Conservation (phyloP, 2,113 vertebrate species). For the Malurus melanocephalus region DNA sequence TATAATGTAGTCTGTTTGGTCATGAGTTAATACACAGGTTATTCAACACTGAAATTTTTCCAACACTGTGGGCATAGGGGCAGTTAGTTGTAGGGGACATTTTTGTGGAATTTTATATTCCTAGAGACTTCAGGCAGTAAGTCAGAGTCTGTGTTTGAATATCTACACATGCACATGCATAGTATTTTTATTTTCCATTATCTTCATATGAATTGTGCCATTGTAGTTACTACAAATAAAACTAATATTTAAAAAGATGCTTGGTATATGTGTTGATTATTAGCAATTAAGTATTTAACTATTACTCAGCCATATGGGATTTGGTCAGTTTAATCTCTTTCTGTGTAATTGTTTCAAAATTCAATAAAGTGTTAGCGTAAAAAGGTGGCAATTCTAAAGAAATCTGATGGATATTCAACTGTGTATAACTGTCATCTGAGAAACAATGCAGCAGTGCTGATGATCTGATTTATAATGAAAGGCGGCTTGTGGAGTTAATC, state of each 20-base stretch:
- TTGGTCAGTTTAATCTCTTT: slow-evolving; percentile 6
- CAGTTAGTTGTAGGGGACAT: neutral
- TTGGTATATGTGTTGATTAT: slow-evolving; percentile 10
- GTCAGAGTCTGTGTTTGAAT: neutral
- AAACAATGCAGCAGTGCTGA: slow-evolving; percentile 26
- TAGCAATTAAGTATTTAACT: slow-evolving; percentile 36
- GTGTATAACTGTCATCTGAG: neutral
- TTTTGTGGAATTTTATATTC: neutral
- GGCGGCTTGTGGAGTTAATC: slow-evolving; percentile 33
- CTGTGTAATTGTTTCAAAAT: slow-evolving; percentile 37
- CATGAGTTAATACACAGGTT: neutral
- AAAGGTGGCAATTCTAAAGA: neutral
- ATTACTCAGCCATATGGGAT: neutral
- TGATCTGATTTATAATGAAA: slow-evolving; percentile 46
- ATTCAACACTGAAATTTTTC: neutral
- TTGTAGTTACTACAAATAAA: neutral
- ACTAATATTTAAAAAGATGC: neutral
- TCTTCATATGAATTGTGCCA: neutral
- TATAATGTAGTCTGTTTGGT: neutral
- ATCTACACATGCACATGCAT: neutral
- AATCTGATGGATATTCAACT: neutral
- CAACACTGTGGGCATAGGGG: neutral
- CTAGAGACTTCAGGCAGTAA: neutral
- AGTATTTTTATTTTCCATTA: neutral
- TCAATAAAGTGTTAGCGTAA: slow-evolving; percentile 15